Base-by-base conservation (phyloP, 2,888 invertebrate species). In the Cheilosia urbana region DNA sequence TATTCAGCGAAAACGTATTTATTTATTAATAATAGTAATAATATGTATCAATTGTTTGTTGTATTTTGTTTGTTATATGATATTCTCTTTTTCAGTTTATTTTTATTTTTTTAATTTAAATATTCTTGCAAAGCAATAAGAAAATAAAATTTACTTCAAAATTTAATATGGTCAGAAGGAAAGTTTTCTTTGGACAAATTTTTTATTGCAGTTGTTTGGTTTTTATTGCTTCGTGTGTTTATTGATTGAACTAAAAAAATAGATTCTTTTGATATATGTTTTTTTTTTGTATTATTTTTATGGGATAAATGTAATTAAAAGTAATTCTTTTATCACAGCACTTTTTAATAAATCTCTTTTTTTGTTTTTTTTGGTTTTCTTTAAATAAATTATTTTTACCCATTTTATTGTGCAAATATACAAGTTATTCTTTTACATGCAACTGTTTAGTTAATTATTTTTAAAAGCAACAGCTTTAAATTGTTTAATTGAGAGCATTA, bases 301-400 rank as follows among this genome's bases (percentile, higher is more conserved):
- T 34, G 49, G 75, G 71, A 76, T 76, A 85, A 72, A 68, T 65
- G 30, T 72, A 69, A 75, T 69, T 65, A 45, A 85, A 76, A 81
- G 71, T 81, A 51, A 84, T 78, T 88, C 88, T 69, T 88, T 90
- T 90, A 90, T 90, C 90, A 90, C 90, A 90, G 90, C 90, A 90
- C 90, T 90, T 90, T 81, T 77, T 72, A 76, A 69, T 68, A 21
- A 58, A 40, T 89, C 90, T 90, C 87, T 88, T 87, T 71, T 69
- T 53, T 55, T 57, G 51, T 34, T 89, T 90, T 90, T 88, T 87
- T 88, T 24, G 24, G 62, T 51, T 65, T 69, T 27, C 5, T 27
- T 27, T 27, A 27, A 17, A n/a, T 9, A 19, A 37, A 47, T 47
- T 19, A 19, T 17, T 47, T 7, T 17, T 19, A 9, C 51, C 21